Evolutionary conservation across 1,140 invertebrate species (phyloP).

Genomic region (Listronotus oregonensis): DNA sequence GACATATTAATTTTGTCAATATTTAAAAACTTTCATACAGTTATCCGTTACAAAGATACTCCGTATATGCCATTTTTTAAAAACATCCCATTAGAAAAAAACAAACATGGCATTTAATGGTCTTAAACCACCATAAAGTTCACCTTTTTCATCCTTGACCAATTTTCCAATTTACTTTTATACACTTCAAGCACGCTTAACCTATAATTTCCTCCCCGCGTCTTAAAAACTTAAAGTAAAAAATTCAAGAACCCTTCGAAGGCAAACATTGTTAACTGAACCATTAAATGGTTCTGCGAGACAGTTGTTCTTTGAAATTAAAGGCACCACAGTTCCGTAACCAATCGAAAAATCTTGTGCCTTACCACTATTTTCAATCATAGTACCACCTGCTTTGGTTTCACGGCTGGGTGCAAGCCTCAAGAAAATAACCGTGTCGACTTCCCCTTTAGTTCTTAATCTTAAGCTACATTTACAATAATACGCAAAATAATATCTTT

Average conservation of each 20-base stretch:
- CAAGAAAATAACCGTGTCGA: constrained; percentile 2
- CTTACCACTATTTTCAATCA: constrained; percentile 24
- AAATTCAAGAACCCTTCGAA: neutral
- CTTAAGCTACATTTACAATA: neutral
- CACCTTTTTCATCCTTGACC: too few species aligned
- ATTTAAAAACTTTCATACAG: too few species aligned
- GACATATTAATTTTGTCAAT: too few species aligned
- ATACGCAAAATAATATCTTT: too few species aligned
- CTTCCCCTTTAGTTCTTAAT: neutral
- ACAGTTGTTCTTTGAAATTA: constrained; percentile 11
- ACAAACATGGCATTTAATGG: too few species aligned
- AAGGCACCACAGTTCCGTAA: constrained; percentile 13
- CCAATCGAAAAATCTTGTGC: constrained; percentile 30
- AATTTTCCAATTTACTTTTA: too few species aligned
- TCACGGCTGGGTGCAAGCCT: constrained; percentile 24
- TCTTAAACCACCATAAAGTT: too few species aligned
- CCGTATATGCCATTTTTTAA: too few species aligned
- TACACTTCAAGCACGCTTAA: too few species aligned
- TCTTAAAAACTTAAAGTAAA: neutral
- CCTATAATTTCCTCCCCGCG: too few species aligned
- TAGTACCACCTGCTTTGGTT: constrained; percentile 27
- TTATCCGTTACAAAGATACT: too few species aligned
- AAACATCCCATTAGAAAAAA: too few species aligned
- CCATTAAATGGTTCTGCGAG: constrained; percentile 7
- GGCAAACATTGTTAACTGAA: constrained; percentile 15